Base-by-base conservation (phyloP, 2,888 invertebrate species). In the Lasioglossum marginatum region DNA sequence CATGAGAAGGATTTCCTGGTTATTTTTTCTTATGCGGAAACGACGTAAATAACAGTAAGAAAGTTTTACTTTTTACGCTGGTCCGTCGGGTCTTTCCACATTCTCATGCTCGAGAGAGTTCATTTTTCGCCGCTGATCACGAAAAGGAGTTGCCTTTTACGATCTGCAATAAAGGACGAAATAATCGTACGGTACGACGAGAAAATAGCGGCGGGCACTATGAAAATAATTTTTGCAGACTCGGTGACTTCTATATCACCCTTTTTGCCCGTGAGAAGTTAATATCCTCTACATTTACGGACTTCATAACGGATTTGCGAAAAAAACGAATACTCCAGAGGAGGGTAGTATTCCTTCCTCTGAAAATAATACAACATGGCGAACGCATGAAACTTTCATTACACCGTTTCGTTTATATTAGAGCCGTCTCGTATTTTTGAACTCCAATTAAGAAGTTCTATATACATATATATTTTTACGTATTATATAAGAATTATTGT, bases 161-260 rank as follows among this genome's bases (percentile, higher is more conserved):
- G 63, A 52, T 6, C 43, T 0, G 57, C 57, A 40, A 73, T 77
- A 83, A 83, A 83, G 68, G 27, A 68, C 3, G 81, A 77, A 77
- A 52, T 57, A 83, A 83, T 81, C 34, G 45, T 77, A 60, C 77
- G 16, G 43, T n/a, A 45, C 27, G 66, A 63, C 57, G 52, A 19
- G 73, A 72, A 76, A 83, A 83, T 83, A 83, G 71, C 63, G 71
- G 19, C 48, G 1, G 19, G 16, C n/a, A 27, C 19, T 4, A n/a
- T 19, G 40, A 66, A 72, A 72, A 80, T 80, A 43, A 75, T 63
- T 77, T 72, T 75, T 34, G 60, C 43, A 45, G 31, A 19, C 40
- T n/a, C 27, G 10, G 52, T 14, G 23, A 70, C 31, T 14, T 43
- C 57, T 8, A 23, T 70, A 73, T 72, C 31, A 23, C 4, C 23